Evolutionary conservation across 2,113 vertebrate species (phyloP), one percentile per base, ranked within the genome.

Genomic region (Stigmatopora nigra): DNA sequence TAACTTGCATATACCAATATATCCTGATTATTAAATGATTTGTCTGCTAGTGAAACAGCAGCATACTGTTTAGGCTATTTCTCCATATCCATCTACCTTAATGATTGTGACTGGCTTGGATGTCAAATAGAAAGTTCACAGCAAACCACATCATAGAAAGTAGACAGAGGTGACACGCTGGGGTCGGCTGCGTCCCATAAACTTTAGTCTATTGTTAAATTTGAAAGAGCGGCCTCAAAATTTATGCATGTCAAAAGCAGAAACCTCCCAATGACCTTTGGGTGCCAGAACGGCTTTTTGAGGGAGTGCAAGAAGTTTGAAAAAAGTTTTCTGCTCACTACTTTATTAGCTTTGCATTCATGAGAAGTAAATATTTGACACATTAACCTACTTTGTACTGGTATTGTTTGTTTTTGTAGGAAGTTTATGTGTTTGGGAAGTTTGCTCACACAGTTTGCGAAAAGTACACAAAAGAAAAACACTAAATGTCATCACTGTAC

Each of bases 21-120:
- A 31, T 31, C 25, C n/a, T n/a, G n/a, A 41, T 31, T 71, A 78
- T 82, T 87, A 83, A 88, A 88, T 84, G 79, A 88, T 87, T 86
- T 75, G 78, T 84, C 78, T 70, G 77, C 77, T 85, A 75, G 82
- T 86, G 76, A 84, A 85, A 75, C 77, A 83, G 74, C 69, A 86
- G 82, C 84, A 86, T 88, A 83, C 84, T 82, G 84, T 71, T 75
- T 70, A 70, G 70, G 78, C 85, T 62, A 47, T 71, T 73, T 78
- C 72, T 62, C 36, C 51, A 22, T 41, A 7, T 13, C 16, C 17
- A 38, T 84, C 68, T n/a, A n/a, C n/a, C n/a, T n/a, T n/a, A n/a
- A n/a, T n/a, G n/a, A n/a, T n/a, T n/a, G n/a, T 77, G 82, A 74
- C 77, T 55, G 7, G 46, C 76, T 73, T 46, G 10, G 64, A 53